Evolutionary conservation across 2,113 vertebrate species (phyloP), one percentile per base, ranked within the genome.

Genomic region (Tauraco erythrolophus): DNA sequence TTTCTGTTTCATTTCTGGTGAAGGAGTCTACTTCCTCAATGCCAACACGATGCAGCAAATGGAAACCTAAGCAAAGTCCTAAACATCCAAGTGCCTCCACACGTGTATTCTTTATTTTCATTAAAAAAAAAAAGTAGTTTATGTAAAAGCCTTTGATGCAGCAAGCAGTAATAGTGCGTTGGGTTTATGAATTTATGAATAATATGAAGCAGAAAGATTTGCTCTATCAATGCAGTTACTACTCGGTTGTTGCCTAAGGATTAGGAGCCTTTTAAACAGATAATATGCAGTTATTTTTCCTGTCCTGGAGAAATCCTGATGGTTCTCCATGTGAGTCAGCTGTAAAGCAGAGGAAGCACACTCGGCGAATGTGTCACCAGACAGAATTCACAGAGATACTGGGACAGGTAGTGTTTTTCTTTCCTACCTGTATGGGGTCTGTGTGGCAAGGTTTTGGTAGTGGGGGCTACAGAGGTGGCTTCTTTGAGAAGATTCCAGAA

Each of bases 191-290:
- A 43, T 43, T 83, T 94, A 88, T 88, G 41, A 43, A 43, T 85
- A 79, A 65, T 80, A 54, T 12, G 41, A 84, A 91, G 41, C 22
- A 77, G 83, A 94, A 88, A 90, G 62, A 88, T 96, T 85, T 79
- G 54, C 62, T 37, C 45, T 88, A 2, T 74, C 45, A 21, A 35
- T 69, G 79, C 24, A 43, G 82, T 80, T 93, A 64, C 91, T 88
- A 28, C 50, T 90, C 39, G 27, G 75, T 84, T 95, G 71, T 91
- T 96, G 53, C 62, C 79, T 77, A 45, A 91, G 88, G 86, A 86
- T 94, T 93, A 94, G 61, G 64, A 92, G 64, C 64, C 56, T 97
- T 94, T 96, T 89, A 89, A 92, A 92, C 13, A 62, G 69, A 58
- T 94, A 87, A 89, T 82, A 74, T 77, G 66, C n/a, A 35, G 76